Evolutionary conservation across 2,888 invertebrate species (phyloP).

Genomic region (Campopleginae sp.): DNA sequence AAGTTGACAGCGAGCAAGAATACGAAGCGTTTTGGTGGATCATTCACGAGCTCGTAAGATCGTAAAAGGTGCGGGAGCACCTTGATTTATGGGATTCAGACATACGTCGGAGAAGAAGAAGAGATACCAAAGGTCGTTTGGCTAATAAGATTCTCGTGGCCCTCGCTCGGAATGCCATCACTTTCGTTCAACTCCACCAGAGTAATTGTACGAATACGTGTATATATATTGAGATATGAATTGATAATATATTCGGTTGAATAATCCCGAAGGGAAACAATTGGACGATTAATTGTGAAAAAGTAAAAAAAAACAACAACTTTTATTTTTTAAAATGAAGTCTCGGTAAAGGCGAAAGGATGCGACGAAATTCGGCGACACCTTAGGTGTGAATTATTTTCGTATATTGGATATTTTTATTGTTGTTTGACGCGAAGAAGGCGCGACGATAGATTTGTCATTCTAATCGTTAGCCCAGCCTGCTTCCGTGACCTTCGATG

Average conservation of each 20-base stretch:
- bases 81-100: slow-evolving; percentile 31
- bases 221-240: neutral
- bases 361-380: neutral
- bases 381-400: neutral
- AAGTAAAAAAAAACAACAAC: neutral
- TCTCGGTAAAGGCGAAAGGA: neutral
- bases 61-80: slow-evolving; percentile 16
- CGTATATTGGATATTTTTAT: neutral
- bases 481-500: neutral
- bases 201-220: slow-evolving; percentile 1
- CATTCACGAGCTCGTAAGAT: slow-evolving; percentile 12
- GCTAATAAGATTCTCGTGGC: slow-evolving; percentile 28
- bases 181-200: neutral
- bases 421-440: neutral
- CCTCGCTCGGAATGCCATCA: slow-evolving; percentile 17
- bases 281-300: neutral
- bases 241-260: neutral
- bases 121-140: slow-evolving; percentile 4
- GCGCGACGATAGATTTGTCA: neutral
- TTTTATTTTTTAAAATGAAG: neutral
- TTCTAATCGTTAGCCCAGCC: neutral
- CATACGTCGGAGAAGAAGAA: slow-evolving; percentile 16
- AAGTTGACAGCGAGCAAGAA: neutral
- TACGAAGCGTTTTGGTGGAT: neutral
- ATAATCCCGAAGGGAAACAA: neutral